These are phyloP conservation scores for Rhysida immarginata DNA, from an alignment of 1,140 invertebrate genomes.

Conservation along the genomic window DNA sequence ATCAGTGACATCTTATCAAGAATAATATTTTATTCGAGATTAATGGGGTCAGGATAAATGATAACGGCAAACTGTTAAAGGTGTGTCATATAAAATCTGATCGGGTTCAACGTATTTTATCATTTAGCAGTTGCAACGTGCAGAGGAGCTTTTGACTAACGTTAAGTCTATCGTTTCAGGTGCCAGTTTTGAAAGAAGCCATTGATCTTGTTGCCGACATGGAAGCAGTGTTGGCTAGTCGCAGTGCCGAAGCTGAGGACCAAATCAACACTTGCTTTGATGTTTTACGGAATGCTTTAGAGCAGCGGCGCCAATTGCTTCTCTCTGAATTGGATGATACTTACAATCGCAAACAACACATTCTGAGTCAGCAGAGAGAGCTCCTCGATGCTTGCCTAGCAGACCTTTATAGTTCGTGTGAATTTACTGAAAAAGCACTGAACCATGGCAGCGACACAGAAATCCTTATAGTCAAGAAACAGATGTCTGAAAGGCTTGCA, in stretches of 20 bases:
- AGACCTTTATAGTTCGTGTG: constrained; percentile 33
- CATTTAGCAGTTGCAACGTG: too few relatives aligned
- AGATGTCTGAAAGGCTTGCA: constrained; percentile 35
- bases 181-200: constrained; percentile 31
- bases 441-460: constrained; percentile 35
- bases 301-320: constrained; percentile 28
- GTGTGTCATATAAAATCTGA: too few relatives aligned
- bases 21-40: too few relatives aligned
- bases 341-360: constrained; percentile 29
- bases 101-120: too few relatives aligned
- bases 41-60: too few relatives aligned
- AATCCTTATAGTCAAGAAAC: constrained; percentile 37
- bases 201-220: constrained; percentile 29
- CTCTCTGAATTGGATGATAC: constrained; percentile 31
- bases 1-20: too few relatives aligned
- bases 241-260: constrained; percentile 25
- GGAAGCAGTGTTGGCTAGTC: constrained; percentile 22
- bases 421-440: constrained; percentile 35
- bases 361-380: constrained; percentile 30
- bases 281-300: constrained; percentile 25
- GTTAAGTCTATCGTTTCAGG: constrained; percentile 14
- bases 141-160: too few relatives aligned
- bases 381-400: constrained; percentile 29
- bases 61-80: too few relatives aligned
- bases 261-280: constrained; percentile 30